Evolutionary conservation across 2,888 invertebrate genomes (phyloP), one percentile per base, ranked within the genome.

Genomic region (Drosophila demipolita): DNA sequence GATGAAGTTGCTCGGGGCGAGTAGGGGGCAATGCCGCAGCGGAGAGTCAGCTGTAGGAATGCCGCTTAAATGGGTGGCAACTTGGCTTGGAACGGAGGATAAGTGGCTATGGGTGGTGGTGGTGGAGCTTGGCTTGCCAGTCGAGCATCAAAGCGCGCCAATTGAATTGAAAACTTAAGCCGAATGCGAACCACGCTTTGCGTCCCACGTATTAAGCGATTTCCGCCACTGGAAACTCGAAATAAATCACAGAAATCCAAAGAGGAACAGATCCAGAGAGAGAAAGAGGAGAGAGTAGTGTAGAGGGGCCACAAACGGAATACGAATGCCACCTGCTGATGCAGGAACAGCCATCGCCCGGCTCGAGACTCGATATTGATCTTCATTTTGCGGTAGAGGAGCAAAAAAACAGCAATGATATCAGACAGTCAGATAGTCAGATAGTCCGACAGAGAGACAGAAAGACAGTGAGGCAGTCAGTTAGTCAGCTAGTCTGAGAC

Each of bases 271-370:
- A 20, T 26, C 4, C 6, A 17, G 48, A 17, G 17, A 36, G 40
- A 23, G 1, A 11, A 8, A 26, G 29, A 32, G 32, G 20, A 12
- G 15, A 11, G 42, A 8, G 45, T 45, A 68, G 57, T 11, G 42
- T 15, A 29, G 23, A 17, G n/a, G 32, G 20, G 15, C 11, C 3
- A 36, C 45, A 53, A 52, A 58, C 15, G 63, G 66, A 59, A 80
- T 65, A 71, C 68, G 74, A 73, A 83, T 76, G 80, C 86, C 86
- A 86, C 87, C 86, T 86, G 85, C 89, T 67, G 80, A 48, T 63
- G 61, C 57, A 40, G 32, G 23, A 66, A 17, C 57, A 52, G 63
- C 72, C 65, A 64, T 66, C 66, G 80, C 82, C 71, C 77, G 79
- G 62, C 62, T 62, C 48, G 40, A 61, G 75, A 45, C 70, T 66